Conservation (phyloP, 2,888 invertebrate species). For the Dione juno region DNA sequence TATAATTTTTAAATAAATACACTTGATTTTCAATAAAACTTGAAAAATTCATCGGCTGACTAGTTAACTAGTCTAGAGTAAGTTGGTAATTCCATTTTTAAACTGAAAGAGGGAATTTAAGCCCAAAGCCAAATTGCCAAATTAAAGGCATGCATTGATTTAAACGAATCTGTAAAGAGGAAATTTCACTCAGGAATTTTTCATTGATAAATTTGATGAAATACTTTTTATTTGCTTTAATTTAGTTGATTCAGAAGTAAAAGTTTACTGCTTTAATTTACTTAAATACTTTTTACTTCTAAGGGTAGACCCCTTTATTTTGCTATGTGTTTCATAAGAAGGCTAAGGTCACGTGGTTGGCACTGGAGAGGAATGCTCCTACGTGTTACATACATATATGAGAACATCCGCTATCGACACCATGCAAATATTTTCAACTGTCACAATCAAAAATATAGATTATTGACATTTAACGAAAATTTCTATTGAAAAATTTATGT, state of each 20-base stretch:
- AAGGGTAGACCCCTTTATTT: no score
- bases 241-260: background rate
- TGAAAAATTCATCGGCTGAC: background rate
- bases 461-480: no score
- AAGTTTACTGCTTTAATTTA: conserved; percentile 15
- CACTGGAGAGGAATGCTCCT: no score
- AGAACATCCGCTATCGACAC: no score
- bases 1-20: background rate
- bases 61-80: background rate
- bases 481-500: no score
- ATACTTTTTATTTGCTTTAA: background rate
- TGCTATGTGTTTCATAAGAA: no score
- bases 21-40: background rate
- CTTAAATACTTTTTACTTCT: no score
- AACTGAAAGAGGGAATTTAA: background rate
- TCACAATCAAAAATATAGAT: no score
- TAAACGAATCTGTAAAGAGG: conserved; percentile 24
- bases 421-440: no score
- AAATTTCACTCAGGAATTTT: conserved; percentile 12
- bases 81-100: conserved; percentile 8
- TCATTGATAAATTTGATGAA: conserved; percentile 11
- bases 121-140: conserved; percentile 16
- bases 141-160: conserved; percentile 32
- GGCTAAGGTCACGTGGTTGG: no score
- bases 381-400: no score